Evolutionary conservation across 2,888 invertebrate species (phyloP).

Genomic region (Emmelina monodactyla): DNA sequence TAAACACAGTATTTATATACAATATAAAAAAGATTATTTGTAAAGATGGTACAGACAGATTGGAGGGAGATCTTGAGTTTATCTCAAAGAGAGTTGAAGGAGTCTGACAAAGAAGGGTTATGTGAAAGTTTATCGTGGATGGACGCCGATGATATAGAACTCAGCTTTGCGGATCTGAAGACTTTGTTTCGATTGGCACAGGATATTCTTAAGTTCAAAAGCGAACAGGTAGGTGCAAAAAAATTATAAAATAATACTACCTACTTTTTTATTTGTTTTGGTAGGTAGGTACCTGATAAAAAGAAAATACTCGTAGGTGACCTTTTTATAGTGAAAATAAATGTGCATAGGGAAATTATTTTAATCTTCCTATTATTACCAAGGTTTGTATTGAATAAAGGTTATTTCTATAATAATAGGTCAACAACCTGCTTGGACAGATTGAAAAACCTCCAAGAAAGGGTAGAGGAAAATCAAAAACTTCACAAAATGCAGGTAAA

Average conservation of each 20-base stretch:
- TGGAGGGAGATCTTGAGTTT: constrained; percentile 66
- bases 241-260: no score
- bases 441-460: constrained; percentile 33
- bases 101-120: constrained; percentile 70
- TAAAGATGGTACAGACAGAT: constrained; percentile 56
- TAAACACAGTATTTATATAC: no score
- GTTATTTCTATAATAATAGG: no score
- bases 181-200: constrained; percentile 69
- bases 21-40: constrained; percentile 1
- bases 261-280: no score
- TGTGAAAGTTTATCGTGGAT: constrained; percentile 70
- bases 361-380: no score
- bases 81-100: constrained; percentile 60
- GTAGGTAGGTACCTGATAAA: no score
- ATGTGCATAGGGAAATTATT: no score
- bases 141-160: constrained; percentile 65
- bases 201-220: constrained; percentile 73
- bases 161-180: constrained; percentile 63
- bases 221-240: constrained; percentile 68
- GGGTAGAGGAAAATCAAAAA: constrained; percentile 27
- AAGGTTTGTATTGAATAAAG: no score
- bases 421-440: constrained; percentile 41
- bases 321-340: constrained; percentile 5
- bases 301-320: constrained; percentile 1
- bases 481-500: no score